Conservation (phyloP, 1,140 invertebrate species). For the Thaumetopoea pityocampa region DNA sequence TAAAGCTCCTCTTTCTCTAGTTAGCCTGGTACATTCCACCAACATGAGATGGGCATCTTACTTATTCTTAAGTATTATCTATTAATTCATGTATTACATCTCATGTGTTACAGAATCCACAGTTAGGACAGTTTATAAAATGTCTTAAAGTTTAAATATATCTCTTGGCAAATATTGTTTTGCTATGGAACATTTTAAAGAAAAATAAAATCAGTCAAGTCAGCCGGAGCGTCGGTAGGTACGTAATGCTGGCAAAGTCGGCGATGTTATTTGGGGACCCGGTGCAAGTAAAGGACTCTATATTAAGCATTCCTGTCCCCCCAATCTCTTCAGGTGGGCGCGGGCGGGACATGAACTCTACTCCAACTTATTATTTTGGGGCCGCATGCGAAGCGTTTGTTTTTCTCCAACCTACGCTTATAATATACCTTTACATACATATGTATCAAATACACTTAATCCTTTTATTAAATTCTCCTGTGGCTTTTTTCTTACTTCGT, state of each 20-base stretch:
- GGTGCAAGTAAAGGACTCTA: conserved; percentile 64
- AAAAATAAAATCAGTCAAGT: conserved; percentile 35
- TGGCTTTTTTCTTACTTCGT: conserved; percentile 24
- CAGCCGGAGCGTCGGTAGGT: conserved; percentile 29
- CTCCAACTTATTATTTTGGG: conserved; percentile 68
- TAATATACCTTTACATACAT: conserved; percentile 47
- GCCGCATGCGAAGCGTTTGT: conserved; percentile 53
- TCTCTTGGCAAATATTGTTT: too few relatives aligned
- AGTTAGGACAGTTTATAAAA: too few relatives aligned
- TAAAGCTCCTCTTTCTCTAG: too few relatives aligned
- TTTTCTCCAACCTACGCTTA: conserved; percentile 51
- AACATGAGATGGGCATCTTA: too few relatives aligned
- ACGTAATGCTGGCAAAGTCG: conserved; percentile 47
- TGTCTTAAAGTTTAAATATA: too few relatives aligned
- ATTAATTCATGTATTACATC: too few relatives aligned
- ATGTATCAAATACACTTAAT: conserved; percentile 55
- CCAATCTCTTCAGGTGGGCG: conserved; percentile 65
- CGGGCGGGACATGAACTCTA: conserved; percentile 54
- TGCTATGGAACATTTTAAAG: too few relatives aligned
- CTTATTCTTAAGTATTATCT: too few relatives aligned
- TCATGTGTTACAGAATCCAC: too few relatives aligned
- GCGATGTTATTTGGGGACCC: conserved; percentile 61
- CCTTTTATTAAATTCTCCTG: conserved; percentile 54
- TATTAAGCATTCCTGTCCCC: conserved; percentile 70
- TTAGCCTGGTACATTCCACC: too few relatives aligned